Percentiles rank a stretch among this genome's conserved stretches.
Conservation (phyloP, 2,888 invertebrate genomes). For the Hypselothyrea guttata region DNA sequence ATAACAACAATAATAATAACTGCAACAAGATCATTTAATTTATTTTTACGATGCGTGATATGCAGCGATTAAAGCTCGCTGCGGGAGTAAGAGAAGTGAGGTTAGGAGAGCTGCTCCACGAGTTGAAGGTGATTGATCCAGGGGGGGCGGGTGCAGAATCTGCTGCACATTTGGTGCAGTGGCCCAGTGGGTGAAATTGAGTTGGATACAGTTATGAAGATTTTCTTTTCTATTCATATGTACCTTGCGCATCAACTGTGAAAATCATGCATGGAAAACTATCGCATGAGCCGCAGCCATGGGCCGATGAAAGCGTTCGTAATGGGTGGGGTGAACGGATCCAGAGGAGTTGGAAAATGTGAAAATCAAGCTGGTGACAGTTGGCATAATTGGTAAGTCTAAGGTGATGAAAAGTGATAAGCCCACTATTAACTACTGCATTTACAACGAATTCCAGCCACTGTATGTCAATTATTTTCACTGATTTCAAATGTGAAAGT, state of each 20-base stretch:
- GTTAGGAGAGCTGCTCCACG: conserved; percentile 24
- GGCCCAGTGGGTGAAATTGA: conserved; percentile 82
- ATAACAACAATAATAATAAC: not conserved
- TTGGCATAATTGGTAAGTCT: not conserved
- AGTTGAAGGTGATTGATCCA: conserved; percentile 36
- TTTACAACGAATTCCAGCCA: not conserved
- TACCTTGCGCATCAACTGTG: conserved; percentile 60
- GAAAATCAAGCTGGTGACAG: conserved; percentile 27
- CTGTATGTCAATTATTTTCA: conserved; percentile 8
- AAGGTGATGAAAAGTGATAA: conserved; percentile 23
- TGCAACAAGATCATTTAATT: conserved; percentile 31
- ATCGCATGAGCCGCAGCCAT: conserved; percentile 26
- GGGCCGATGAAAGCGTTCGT: conserved; percentile 7
- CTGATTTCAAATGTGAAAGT: conserved; percentile 15
- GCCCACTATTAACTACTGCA: conserved; percentile 42
- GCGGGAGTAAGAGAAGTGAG: not conserved
- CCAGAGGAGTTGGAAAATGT: not conserved
- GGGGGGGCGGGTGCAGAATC: conserved; percentile 10
- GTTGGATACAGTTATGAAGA: conserved; percentile 68
- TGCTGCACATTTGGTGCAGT: conserved; percentile 81
- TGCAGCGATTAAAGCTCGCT: conserved; percentile 58
- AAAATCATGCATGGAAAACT: conserved; percentile 44
- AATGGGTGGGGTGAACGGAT: not conserved
- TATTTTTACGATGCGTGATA: conserved; percentile 72
- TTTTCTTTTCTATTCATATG: conserved; percentile 73